Evolutionary conservation across 2,888 invertebrate genomes (phyloP), one percentile per base, ranked within the genome.

Genomic region (Ophion obscuratus): DNA sequence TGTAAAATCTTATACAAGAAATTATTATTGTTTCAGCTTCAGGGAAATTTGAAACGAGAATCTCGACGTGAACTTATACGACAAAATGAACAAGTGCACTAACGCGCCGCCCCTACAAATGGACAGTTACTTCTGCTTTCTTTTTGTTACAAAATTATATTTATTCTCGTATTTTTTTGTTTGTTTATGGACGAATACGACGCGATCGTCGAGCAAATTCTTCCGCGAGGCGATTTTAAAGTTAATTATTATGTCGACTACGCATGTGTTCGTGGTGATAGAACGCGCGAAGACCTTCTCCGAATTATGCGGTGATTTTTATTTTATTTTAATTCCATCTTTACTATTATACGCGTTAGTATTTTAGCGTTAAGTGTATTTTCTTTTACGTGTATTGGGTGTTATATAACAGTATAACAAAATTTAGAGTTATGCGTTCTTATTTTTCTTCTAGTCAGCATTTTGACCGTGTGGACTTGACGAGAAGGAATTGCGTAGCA

Each of bases 231-330:
- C 66, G 66, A 76, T 68, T 70, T 78, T 47, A 70, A 24, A 6
- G 24, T 78, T 59, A 53, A 77, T 59, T 61, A 44, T 27, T 20
- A 57, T 24, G 31, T 53, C 59, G 3, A 2, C 36, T 9, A 40
- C 6, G 40, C 31, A 10, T 36, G 80, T 84, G 14, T 76, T 27
- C 14, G 66, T 67, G 81, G 44, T 40, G 36, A 80, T 61, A n/a
- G 44, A 71, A 84, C 64, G 76, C 75, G 78, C 47, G 70, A 73
- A 79, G 82, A 84, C 81, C 84, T 86, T 79, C 70, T 84, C 81
- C 84, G 75, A 83, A 87, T 87, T 85, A 77, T 75, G 66, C 80
- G 74, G 47, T 75, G 24, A 81, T 79, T 59, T 36, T 27, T 47
- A 24, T n/a, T 77, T 11, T 40, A 40, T 7, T 0, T 78, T 27